Evolutionary conservation across 2,888 invertebrate genomes (phyloP).

Genomic region (Parnassius glacialis): DNA sequence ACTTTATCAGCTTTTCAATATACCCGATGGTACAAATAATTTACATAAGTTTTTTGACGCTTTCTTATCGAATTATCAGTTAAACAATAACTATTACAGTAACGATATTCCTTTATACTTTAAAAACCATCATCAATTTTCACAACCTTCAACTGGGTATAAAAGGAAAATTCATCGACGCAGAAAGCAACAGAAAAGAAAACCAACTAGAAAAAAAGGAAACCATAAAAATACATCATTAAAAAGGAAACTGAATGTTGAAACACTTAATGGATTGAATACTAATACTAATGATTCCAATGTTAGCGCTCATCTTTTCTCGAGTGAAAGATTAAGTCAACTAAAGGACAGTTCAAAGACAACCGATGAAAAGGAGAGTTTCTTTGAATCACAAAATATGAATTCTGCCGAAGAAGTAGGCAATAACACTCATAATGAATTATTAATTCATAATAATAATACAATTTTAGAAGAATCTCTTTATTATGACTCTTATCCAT

Average conservation of each 20-base stretch:
- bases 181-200: constrained; percentile 17
- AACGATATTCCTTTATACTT: constrained; percentile 34
- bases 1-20: constrained; percentile 10
- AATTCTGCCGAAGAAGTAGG: constrained; percentile 3
- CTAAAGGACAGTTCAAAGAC: not conserved
- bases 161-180: constrained; percentile 26
- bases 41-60: constrained; percentile 21
- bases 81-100: constrained; percentile 16
- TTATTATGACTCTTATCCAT: constrained; percentile 19
- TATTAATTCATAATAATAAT: constrained; percentile 4
- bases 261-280: not conserved
- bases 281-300: not conserved
- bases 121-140: constrained; percentile 33
- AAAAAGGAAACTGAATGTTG: not conserved
- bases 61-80: constrained; percentile 22
- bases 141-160: constrained; percentile 22
- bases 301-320: not conserved
- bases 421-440: not conserved
- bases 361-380: not conserved
- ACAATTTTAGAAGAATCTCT: constrained; percentile 9
- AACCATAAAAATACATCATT: constrained; percentile 5
- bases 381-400: not conserved
- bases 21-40: constrained; percentile 7
- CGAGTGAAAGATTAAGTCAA: not conserved
- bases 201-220: constrained; percentile 7